Conservation (phyloP, 1,140 invertebrate genomes). For the Muscidifurax raptorellus region DNA sequence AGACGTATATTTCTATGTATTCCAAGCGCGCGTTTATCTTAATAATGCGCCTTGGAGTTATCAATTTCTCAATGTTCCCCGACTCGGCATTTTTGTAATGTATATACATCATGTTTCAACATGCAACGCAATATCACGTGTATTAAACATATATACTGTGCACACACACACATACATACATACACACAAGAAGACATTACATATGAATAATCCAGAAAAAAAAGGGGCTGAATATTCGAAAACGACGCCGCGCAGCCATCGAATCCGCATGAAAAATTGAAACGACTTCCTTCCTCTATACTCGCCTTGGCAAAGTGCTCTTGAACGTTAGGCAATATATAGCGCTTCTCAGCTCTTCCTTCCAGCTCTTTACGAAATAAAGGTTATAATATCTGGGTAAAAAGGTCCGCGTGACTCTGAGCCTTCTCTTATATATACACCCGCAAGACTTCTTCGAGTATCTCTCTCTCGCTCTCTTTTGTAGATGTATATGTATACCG, state of each 20-base stretch:
- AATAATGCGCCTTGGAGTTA: too few relatives aligned
- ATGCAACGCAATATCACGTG: too few relatives aligned
- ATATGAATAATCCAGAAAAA: too few relatives aligned
- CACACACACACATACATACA: too few relatives aligned
- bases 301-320: not conserved
- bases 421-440: not conserved
- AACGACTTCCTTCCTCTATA: not conserved
- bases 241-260: not conserved
- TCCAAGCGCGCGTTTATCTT: too few relatives aligned
- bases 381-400: constrained; percentile 14
- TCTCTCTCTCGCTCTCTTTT: not conserved
- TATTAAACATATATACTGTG: too few relatives aligned
- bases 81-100: too few relatives aligned
- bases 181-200: too few relatives aligned
- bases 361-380: constrained; percentile 22
- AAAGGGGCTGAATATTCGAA: too few relatives aligned
- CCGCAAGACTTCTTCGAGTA: not conserved
- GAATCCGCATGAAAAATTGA: not conserved
- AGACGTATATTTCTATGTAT: too few relatives aligned
- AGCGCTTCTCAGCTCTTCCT: not conserved
- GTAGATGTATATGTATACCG: not conserved
- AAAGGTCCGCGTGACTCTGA: not conserved
- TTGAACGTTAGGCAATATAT: not conserved
- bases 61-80: too few relatives aligned
- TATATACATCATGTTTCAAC: too few relatives aligned